Evolutionary conservation across 2,888 invertebrate genomes (phyloP).

Genomic region (Tenthredo notha): DNA sequence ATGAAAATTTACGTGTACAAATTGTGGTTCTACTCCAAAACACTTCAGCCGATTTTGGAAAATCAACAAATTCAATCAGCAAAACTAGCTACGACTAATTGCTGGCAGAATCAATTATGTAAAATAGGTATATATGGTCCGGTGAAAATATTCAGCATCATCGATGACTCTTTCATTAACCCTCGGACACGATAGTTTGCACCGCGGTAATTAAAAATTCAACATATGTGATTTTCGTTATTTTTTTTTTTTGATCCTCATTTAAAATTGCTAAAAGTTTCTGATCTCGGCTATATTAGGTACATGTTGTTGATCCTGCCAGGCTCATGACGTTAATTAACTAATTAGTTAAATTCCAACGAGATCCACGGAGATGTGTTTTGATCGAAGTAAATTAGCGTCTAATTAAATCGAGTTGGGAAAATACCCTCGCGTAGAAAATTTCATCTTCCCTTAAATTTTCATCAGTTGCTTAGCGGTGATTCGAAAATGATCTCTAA

Average conservation of each 20-base stretch:
- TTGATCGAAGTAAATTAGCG: background rate
- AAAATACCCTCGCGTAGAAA: background rate
- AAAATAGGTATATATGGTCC: background rate
- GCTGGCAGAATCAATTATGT: constrained; percentile 20
- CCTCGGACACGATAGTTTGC: background rate
- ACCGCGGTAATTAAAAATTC: background rate
- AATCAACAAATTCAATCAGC: background rate
- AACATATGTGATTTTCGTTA: background rate
- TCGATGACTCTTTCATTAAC: background rate
- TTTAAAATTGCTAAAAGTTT: background rate
- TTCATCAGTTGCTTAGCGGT: background rate
- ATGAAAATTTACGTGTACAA: background rate
- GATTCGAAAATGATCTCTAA: constrained; percentile 3
- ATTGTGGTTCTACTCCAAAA: background rate
- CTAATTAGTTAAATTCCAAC: background rate
- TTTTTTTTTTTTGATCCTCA: background rate
- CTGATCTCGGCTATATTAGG: background rate
- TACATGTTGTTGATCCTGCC: background rate
- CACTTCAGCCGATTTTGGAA: background rate
- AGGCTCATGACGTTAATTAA: background rate
- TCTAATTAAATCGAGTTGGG: background rate
- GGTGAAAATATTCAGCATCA: background rate
- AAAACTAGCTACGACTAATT: background rate
- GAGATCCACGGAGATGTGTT: background rate
- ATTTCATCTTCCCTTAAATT: background rate